These are phyloP conservation scores for Pocillopora grandis DNA, from an alignment of 92 coral and sea anemone species.

Conservation along the genomic window DNA sequence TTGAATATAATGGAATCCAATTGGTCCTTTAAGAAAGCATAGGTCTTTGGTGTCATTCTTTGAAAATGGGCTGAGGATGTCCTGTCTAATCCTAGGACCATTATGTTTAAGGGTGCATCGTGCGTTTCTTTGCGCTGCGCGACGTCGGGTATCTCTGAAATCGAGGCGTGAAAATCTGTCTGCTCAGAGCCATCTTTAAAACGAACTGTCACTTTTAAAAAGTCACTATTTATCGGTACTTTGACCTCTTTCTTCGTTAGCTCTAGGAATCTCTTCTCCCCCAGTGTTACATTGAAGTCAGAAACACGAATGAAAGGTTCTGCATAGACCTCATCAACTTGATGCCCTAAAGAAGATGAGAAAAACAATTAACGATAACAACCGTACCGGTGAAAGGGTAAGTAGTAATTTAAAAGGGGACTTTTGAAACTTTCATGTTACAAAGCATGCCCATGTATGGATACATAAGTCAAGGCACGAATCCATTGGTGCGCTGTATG, in stretches of 20 bases:
- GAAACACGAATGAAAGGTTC: conserved; percentile 25
- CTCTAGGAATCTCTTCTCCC: conserved; percentile 8
- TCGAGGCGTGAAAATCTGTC: conserved; percentile 62
- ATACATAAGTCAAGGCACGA: no score
- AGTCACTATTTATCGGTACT: conserved; percentile 31
- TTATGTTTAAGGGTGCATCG: conserved; percentile 56
- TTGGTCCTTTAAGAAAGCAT: conserved; percentile 57
- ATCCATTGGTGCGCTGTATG: no score
- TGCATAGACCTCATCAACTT: conserved; percentile 15
- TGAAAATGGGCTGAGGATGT: conserved; percentile 82
- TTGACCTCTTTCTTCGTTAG: conserved; percentile 3
- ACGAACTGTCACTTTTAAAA: conserved; percentile 44
- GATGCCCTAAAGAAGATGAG: not conserved
- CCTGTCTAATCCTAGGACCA: conserved; percentile 63
- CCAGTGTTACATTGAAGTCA: conserved; percentile 15
- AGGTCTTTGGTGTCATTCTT: conserved; percentile 72
- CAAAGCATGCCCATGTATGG: no score
- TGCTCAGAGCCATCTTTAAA: conserved; percentile 28
- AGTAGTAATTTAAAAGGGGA: no score
- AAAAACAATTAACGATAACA: not conserved
- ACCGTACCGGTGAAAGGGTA: not conserved
- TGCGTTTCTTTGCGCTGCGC: conserved; percentile 44
- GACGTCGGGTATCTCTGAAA: conserved; percentile 69
- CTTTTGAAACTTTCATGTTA: no score
- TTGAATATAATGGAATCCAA: conserved; percentile 58